Conservation (phyloP, 1,140 invertebrate genomes). For the Eulimnadia texana region DNA sequence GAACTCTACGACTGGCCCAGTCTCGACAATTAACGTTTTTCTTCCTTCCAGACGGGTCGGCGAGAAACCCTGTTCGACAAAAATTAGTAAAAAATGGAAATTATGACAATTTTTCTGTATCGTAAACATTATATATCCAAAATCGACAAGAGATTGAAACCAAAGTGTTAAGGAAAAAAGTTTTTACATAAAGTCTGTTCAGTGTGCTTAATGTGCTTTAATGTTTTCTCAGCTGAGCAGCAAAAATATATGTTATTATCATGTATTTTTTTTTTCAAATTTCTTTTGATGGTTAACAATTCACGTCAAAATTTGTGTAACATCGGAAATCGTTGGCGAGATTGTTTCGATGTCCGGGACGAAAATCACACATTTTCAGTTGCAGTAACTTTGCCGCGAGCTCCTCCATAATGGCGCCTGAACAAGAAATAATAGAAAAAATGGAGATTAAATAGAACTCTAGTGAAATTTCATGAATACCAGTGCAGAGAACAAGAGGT, state of each 20-base stretch:
- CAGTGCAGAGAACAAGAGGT: conserved; percentile 80
- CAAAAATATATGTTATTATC: no score
- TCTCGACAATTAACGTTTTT: background rate
- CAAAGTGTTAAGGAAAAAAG: no score
- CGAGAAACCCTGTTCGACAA: no score
- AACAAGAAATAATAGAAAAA: conserved; percentile 20
- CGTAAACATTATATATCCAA: no score
- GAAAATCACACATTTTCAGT: conserved; percentile 50
- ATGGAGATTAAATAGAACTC: conserved; percentile 3
- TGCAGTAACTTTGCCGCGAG: conserved; percentile 46
- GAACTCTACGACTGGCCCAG: conserved; percentile 46
- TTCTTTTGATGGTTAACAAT: background rate
- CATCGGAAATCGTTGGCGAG: conserved; percentile 83
- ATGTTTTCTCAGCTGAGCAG: no score
- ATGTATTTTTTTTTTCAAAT: no score
- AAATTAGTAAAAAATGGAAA: no score
- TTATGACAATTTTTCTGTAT: no score
- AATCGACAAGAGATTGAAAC: no score
- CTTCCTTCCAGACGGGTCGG: no score
- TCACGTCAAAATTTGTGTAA: conserved; percentile 68
- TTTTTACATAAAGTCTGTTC: no score
- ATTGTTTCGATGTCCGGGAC: conserved; percentile 70
- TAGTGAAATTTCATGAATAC: conserved; percentile 31
- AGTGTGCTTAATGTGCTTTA: no score
- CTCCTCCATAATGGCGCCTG: conserved; percentile 60